Evolutionary conservation across 2,888 invertebrate species (phyloP).

Genomic region (Ethmia dodecea): DNA sequence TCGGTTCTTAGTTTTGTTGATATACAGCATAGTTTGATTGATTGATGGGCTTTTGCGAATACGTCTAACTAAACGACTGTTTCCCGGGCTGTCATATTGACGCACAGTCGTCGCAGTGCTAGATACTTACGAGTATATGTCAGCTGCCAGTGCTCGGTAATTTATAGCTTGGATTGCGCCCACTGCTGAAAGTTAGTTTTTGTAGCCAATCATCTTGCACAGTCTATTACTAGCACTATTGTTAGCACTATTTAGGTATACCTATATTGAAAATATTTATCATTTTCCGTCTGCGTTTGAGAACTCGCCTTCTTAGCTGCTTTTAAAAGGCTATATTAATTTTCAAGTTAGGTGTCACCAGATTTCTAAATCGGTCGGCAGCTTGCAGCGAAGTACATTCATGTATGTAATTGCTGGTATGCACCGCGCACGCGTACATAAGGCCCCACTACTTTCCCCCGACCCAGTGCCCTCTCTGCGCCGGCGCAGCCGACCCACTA

Average conservation of each 20-base stretch:
- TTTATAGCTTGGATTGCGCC: constrained; percentile 20
- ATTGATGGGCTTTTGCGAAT: constrained; percentile 30
- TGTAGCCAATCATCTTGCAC: too few species aligned
- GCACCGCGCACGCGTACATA: constrained; percentile 47
- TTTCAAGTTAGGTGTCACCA: constrained; percentile 20
- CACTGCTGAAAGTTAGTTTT: too few species aligned
- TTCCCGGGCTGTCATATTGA: neutral
- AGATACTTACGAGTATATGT: constrained; percentile 13
- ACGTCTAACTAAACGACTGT: constrained; percentile 11
- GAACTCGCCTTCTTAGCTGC: too few species aligned
- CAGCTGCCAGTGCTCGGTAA: constrained; percentile 20
- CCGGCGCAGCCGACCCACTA: constrained; percentile 56
- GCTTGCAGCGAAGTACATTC: constrained; percentile 15
- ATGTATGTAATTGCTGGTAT: constrained; percentile 51
- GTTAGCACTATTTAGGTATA: too few species aligned
- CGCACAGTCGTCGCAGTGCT: neutral
- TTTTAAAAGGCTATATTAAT: too few species aligned
- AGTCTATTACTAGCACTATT: too few species aligned
- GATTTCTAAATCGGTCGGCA: constrained; percentile 30
- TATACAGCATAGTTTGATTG: constrained; percentile 29
- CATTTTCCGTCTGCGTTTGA: too few species aligned
- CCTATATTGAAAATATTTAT: too few species aligned
- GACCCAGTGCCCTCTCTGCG: constrained; percentile 72
- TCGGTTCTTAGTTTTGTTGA: constrained; percentile 25
- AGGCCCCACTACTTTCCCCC: constrained; percentile 71